Conservation (phyloP, 2,888 invertebrate species). For the Anthophora plumipes region DNA sequence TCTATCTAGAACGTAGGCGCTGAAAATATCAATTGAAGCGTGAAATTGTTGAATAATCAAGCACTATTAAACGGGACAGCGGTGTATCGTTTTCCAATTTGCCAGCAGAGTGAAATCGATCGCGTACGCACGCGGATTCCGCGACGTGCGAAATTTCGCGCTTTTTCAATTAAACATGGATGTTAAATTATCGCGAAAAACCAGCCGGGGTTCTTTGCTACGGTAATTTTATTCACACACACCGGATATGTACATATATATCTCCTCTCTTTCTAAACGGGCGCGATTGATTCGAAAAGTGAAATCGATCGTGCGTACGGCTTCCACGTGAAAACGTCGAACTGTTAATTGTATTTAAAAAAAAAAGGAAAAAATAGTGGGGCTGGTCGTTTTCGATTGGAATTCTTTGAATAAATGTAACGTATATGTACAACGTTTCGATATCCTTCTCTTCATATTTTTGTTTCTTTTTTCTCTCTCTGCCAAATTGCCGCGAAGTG, state of each 20-base stretch:
- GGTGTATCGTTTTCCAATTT: background rate
- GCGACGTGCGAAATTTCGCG: background rate
- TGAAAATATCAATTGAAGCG: background rate
- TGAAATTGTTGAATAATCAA: background rate
- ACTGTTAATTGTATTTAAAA: constrained; percentile 8
- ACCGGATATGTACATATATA: too few species aligned
- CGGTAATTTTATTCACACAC: background rate
- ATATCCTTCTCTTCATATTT: too few species aligned
- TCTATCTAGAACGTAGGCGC: too few species aligned
- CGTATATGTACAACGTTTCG: background rate
- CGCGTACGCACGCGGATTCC: background rate
- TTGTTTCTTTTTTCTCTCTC: background rate
- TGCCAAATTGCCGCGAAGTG: constrained; percentile 15
- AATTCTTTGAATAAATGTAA: background rate
- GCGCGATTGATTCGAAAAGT: background rate
- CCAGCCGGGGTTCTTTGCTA: too few species aligned
- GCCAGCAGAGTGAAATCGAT: background rate
- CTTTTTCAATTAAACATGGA: background rate
- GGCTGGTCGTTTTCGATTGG: constrained; percentile 4
- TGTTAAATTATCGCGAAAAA: background rate
- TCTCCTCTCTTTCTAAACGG: background rate
- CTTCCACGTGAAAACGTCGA: background rate
- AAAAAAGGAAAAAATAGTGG: too few species aligned
- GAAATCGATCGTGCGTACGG: constrained; percentile 16
- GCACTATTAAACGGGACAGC: background rate